These are phyloP conservation scores for Papilio dardanus DNA, from an alignment of 1,140 invertebrate species.

Conservation along the genomic window DNA sequence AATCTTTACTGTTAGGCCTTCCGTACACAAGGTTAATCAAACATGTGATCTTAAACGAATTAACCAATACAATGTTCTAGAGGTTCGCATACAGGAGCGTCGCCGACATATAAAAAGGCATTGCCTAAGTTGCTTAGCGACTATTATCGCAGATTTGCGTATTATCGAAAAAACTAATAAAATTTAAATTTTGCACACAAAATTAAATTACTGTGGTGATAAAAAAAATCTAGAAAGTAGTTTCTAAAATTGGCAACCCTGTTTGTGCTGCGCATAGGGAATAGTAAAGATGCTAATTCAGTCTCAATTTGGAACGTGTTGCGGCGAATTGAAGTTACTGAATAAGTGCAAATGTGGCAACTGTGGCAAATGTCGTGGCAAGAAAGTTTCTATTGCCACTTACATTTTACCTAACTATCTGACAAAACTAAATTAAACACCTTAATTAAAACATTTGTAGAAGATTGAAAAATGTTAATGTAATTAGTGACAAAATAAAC, in stretches of 20 bases:
- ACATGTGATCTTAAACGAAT: too few relatives aligned
- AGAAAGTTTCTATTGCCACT: slow-evolving; percentile 1
- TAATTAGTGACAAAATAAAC: too few relatives aligned
- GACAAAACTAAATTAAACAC: background rate
- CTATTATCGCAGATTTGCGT: background rate
- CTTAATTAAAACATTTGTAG: background rate
- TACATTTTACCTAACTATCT: background rate
- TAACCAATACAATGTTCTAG: too few relatives aligned
- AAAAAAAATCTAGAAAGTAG: background rate
- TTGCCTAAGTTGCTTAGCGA: too few relatives aligned
- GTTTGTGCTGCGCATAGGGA: background rate
- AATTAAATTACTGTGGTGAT: too few relatives aligned
- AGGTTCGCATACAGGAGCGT: too few relatives aligned
- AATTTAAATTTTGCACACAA: background rate
- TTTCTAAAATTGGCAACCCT: background rate
- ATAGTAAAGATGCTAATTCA: slow-evolving; percentile 27
- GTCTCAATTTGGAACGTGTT: slow-evolving; percentile 18
- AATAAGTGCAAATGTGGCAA: slow-evolving; percentile 23
- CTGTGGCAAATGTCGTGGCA: background rate
- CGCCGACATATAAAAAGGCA: too few relatives aligned
- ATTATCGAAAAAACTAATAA: background rate
- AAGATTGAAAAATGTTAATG: background rate
- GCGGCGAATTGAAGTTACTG: slow-evolving; percentile 14
- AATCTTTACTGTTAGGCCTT: too few relatives aligned
- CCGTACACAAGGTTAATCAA: too few relatives aligned